Percentiles rank a stretch among this genome's conserved stretches.
These are phyloP conservation scores for Pristionchus arcanus DNA, from an alignment of 2,888 invertebrate genomes.

Conservation along the genomic window DNA sequence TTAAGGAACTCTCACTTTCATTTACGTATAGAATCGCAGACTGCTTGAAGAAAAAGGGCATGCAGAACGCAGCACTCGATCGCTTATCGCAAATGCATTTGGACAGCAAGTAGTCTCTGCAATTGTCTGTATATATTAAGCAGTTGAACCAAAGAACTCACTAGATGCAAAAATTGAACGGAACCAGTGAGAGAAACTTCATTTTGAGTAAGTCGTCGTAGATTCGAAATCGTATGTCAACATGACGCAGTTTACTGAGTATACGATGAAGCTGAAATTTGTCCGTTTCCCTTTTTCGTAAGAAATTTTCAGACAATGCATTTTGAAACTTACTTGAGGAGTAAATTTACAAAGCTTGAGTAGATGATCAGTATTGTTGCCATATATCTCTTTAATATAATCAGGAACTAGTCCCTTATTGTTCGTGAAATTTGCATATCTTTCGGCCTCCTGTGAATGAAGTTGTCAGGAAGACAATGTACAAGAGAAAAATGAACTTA, in stretches of 20 bases:
- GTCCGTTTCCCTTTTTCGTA: not conserved
- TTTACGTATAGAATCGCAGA: not conserved
- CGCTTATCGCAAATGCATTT: conserved; percentile 5
- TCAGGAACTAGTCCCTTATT: not conserved
- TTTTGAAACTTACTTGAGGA: not conserved
- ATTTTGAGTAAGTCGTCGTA: not conserved
- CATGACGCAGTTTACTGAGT: not conserved
- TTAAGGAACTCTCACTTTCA: not conserved
- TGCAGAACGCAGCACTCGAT: not conserved
- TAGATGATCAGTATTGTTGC: not conserved
- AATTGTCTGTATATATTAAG: not conserved
- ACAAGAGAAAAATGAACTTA: not conserved
- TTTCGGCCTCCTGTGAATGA: not conserved
- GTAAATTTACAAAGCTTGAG: not conserved
- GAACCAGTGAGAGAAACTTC: not conserved
- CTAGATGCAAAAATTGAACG: conserved; percentile 12
- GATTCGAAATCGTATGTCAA: conserved; percentile 12
- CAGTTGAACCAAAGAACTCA: not conserved
- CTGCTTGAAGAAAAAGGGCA: not conserved
- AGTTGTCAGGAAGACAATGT: not conserved
- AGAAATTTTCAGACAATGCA: not conserved
- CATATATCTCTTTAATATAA: not conserved
- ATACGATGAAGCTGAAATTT: not conserved
- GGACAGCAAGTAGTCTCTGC: not conserved
- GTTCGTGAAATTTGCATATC: not conserved